These are phyloP conservation scores for Harpagifer antarcticus DNA, from an alignment of 2,797 vertebrate genomes.

Conservation along the genomic window DNA sequence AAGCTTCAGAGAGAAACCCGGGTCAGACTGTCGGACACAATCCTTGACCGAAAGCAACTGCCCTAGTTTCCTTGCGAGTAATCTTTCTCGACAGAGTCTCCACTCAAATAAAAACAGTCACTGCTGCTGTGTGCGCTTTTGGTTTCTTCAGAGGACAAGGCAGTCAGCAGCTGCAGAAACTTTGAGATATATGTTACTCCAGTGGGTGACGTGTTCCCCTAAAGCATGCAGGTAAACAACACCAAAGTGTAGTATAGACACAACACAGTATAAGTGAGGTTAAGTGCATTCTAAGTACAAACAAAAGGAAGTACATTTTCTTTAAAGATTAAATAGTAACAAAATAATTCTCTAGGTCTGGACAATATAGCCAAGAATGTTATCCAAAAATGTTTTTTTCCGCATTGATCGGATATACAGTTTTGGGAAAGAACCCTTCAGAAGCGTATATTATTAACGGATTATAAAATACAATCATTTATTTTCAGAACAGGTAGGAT, in stretches of 20 bases:
- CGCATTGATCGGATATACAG: no score
- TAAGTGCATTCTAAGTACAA: not conserved
- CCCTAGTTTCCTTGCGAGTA: conserved; percentile 58
- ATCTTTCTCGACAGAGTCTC: conserved; percentile 51
- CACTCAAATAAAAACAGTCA: conserved; percentile 43
- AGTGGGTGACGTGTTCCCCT: conserved; percentile 23
- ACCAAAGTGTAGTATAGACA: not conserved
- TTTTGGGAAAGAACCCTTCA: no score
- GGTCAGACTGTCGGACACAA: conserved; percentile 45
- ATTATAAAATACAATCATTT: no score
- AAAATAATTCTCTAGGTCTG: not conserved
- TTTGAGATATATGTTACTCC: conserved; percentile 18
- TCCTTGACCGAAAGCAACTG: conserved; percentile 58
- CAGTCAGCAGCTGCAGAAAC: conserved; percentile 15
- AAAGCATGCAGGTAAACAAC: conserved; percentile 28
- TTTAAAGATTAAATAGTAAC: not conserved
- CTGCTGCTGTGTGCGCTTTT: conserved; percentile 12
- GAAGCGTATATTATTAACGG: no score
- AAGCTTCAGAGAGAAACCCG: conserved; percentile 26
- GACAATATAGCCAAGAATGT: no score
- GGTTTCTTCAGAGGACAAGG: conserved; percentile 12
- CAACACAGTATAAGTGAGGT: not conserved
- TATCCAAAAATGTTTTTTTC: no score
- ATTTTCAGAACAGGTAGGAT: no score
- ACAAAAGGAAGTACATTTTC: not conserved